Percentiles rank a stretch among this genome's conserved stretches.
phyloP scores from a whole-genome alignment of 1,140 invertebrate species.

The Pseudomyrmex concolor region DNA sequence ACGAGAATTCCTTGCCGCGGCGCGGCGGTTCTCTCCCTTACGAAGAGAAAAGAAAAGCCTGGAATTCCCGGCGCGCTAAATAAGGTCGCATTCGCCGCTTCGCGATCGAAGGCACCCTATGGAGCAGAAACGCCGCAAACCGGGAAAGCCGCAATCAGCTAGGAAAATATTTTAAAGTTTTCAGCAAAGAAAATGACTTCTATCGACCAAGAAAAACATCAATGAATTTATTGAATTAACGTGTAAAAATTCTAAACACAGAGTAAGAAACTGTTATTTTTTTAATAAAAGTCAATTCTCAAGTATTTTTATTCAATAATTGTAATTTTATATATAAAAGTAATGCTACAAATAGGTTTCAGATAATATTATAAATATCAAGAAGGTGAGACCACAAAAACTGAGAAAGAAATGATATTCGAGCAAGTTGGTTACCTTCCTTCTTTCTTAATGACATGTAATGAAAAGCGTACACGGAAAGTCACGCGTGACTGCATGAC shows the following conservation, averaged over 20 bases:
- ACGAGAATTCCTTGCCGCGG: slow-evolving; percentile 57
- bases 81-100: slow-evolving; percentile 61
- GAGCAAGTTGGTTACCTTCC: slow-evolving; percentile 2
- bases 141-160: neutral
- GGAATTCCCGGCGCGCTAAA: slow-evolving; percentile 68
- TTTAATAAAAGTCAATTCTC: neutral
- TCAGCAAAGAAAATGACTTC: slow-evolving; percentile 17
- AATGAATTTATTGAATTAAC: neutral
- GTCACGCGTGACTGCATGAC: slow-evolving; percentile 36
- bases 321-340: neutral
- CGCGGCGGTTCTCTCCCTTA: slow-evolving; percentile 13
- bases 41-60: slow-evolving; percentile 30
- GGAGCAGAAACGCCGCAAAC: slow-evolving; percentile 29
- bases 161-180: slow-evolving; percentile 54
- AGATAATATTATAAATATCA: neutral
- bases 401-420: neutral
- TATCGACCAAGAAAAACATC: neutral
- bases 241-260: too few species aligned
- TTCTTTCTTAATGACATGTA: slow-evolving; percentile 29
- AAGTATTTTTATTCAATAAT: neutral
- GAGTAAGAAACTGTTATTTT: too few species aligned
- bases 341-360: neutral
- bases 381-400: neutral
- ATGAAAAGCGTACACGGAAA: slow-evolving; percentile 55
- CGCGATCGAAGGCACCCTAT: slow-evolving; percentile 48